These are phyloP conservation scores for Bradypodion ventrale DNA, from an alignment of 2,797 vertebrate genomes.

Conservation along the genomic window DNA sequence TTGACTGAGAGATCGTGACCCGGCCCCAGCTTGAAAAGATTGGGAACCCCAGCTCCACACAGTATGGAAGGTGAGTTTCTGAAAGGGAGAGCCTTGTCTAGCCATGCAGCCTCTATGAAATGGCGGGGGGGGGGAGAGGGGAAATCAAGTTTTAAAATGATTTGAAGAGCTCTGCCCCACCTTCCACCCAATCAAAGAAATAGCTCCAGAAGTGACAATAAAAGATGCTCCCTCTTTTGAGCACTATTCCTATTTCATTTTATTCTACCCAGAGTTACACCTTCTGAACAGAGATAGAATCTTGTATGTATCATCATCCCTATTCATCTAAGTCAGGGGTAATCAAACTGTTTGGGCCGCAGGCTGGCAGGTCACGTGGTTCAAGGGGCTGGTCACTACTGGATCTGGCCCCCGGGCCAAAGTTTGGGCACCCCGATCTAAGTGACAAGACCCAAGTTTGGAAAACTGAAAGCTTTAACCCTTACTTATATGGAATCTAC, in stretches of 20 bases:
- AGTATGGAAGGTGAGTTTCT: background rate
- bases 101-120: background rate
- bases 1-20: too few relatives aligned
- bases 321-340: background rate
- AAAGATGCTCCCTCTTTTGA: background rate
- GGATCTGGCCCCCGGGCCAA: too few relatives aligned
- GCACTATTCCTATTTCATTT: background rate
- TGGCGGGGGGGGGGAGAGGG: too few relatives aligned
- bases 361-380: too few relatives aligned
- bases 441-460: background rate
- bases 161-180: background rate
- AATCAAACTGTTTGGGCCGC: too few relatives aligned
- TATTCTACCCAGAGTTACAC: background rate
- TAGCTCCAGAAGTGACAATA: background rate
- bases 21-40: too few relatives aligned
- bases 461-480: background rate
- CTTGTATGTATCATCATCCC: background rate
- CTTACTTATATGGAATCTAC: background rate
- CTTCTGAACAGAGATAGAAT: background rate
- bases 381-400: too few relatives aligned
- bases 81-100: background rate
- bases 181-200: background rate
- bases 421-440: too few relatives aligned
- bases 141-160: background rate
- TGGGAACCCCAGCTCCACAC: too few relatives aligned